Base-by-base conservation (phyloP, 2,113 vertebrate species). In the Chlamydotis undulata region DNA sequence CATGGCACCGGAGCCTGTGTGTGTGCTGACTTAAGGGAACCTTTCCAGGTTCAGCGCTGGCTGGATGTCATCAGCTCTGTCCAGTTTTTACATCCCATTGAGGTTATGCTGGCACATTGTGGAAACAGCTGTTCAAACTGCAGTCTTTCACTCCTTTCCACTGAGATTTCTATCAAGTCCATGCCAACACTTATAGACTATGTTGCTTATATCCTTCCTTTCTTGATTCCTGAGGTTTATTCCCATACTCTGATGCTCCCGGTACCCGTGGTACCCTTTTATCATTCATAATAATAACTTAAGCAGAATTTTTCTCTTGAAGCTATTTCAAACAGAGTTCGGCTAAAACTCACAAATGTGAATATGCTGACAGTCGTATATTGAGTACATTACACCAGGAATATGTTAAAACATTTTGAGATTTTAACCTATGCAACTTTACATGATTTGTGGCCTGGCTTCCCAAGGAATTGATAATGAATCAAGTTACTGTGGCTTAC, bases 401-500 rank as follows among this genome's bases (percentile, higher is more conserved):
- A 78, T 59, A 39, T 63, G 35, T 86, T 63, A 89, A 95, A 86
- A 28, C 2, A 35, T 80, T 76, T 55, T 83, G 87, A 81, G 67
- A 70, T 25, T 55, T 78, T 70, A 94, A 79, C 31, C 67, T 83
- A 24, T 55, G 25, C 18, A 70, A 56, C 29, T 80, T 94, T 31
- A 33, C 47, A 59, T 3, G 3, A 55, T 73, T 85, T 88, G 74
- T 90, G 61, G 59, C 63, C 25, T 65, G 2, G 3, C 12, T 94
- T 88, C 49, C 17, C 0, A 1, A 14, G 41, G 57, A 91, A 71
- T 0, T 47, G 52, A 35, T 71, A 93, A 78, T 22, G 29, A 89
- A 91, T 63, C n/a, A 41, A 76, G 79, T 60, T 86, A 68, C 67
- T 86, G 75, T 52, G 57, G 71, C 35, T 82, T 82, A 87, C 52